Conservation (phyloP, 2,888 invertebrate species). For the Eristalis tenax region DNA sequence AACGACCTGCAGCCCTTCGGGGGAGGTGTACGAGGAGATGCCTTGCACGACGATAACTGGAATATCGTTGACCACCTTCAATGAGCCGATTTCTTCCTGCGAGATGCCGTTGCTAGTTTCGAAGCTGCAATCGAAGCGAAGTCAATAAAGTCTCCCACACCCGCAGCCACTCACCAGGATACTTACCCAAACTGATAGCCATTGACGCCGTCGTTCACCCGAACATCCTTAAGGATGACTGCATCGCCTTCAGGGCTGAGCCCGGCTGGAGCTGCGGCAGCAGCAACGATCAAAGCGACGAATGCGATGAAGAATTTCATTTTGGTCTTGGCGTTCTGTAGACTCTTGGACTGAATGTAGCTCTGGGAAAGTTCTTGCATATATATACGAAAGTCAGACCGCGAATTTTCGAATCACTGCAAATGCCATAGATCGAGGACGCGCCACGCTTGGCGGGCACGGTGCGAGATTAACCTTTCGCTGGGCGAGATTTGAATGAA, state of each 20-base stretch:
- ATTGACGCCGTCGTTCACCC: conserved; percentile 44
- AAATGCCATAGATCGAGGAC: conserved; percentile 4
- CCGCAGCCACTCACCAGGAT: neutral
- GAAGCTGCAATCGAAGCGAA: conserved; percentile 77
- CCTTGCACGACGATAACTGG: conserved; percentile 84
- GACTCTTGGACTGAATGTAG: conserved; percentile 44
- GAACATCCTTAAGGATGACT: conserved; percentile 81
- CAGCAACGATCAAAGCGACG: conserved; percentile 76
- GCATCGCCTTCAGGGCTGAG: conserved; percentile 79
- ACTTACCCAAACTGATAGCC: conserved; percentile 54
- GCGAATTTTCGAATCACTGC: neutral
- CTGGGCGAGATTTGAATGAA: neutral
- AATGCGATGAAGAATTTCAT: conserved; percentile 79
- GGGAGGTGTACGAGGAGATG: conserved; percentile 83
- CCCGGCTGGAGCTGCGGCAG: conserved; percentile 75
- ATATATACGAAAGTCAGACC: conserved; percentile 57
- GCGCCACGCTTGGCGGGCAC: neutral
- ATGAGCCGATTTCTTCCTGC: conserved; percentile 79
- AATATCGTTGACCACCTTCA: conserved; percentile 78
- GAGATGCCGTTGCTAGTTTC: conserved; percentile 82
- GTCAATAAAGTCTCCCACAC: neutral
- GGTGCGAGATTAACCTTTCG: neutral
- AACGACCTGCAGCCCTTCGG: conserved; percentile 82
- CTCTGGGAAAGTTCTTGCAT: neutral
- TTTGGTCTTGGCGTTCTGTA: conserved; percentile 66